Evolutionary conservation across 2,888 invertebrate species (phyloP).

Genomic region (Digitonthophagus gazella): DNA sequence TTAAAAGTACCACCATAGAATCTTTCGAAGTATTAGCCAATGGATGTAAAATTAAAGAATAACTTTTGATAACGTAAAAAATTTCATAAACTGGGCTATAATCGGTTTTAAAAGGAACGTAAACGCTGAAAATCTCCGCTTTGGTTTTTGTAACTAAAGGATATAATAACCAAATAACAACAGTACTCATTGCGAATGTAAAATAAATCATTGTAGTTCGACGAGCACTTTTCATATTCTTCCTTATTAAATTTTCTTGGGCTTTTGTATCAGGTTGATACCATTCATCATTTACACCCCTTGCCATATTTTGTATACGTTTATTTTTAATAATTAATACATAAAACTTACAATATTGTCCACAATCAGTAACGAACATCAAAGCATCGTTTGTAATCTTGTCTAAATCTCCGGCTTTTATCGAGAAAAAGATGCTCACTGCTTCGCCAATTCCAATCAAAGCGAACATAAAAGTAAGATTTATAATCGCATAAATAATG

Average conservation of each 20-base stretch:
- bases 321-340: slow-evolving; percentile 18
- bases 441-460: background rate
- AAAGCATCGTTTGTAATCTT: slow-evolving; percentile 39
- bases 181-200: slow-evolving; percentile 36
- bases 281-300: slow-evolving; percentile 23
- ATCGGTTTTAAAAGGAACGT: slow-evolving; percentile 50
- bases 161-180: slow-evolving; percentile 42
- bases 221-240: slow-evolving; percentile 34
- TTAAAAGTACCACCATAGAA: slow-evolving; percentile 51
- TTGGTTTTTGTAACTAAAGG: slow-evolving; percentile 40
- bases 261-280: slow-evolving; percentile 13
- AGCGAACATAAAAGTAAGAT: background rate
- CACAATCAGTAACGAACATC: slow-evolving; percentile 39
- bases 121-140: slow-evolving; percentile 46
- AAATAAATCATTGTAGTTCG: slow-evolving; percentile 38
- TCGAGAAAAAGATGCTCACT: background rate
- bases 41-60: slow-evolving; percentile 52
- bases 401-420: slow-evolving; percentile 43
- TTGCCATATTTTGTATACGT: slow-evolving; percentile 29
- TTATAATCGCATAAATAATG: background rate
- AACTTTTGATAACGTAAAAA: slow-evolving; percentile 53
- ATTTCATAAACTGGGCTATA: slow-evolving; percentile 51
- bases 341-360: slow-evolving; percentile 27
- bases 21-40: slow-evolving; percentile 56
- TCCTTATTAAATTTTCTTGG: slow-evolving; percentile 31